Conservation (phyloP, 1,140 invertebrate genomes). For the Ostrea edulis region DNA sequence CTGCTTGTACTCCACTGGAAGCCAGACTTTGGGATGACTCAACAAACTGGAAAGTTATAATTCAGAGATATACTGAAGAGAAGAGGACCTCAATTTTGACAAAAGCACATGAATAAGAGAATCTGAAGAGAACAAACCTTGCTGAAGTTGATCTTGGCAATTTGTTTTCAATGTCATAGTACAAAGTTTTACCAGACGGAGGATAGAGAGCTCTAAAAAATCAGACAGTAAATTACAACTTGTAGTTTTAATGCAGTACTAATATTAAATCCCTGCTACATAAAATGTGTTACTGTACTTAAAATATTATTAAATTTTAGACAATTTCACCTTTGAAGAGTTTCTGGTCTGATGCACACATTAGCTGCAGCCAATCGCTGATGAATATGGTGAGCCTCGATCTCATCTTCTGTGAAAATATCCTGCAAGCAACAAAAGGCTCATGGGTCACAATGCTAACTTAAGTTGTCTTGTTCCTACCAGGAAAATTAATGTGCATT, state of each 20-base stretch:
- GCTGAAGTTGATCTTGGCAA: slow-evolving; percentile 60
- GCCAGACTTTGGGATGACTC: slow-evolving; percentile 70
- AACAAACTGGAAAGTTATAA: slow-evolving; percentile 61
- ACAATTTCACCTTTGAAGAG: slow-evolving; percentile 62
- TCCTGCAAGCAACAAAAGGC: slow-evolving; percentile 45
- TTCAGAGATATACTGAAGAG: neutral
- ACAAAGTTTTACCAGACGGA: slow-evolving; percentile 65
- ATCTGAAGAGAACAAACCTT: slow-evolving; percentile 54
- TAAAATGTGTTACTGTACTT: neutral
- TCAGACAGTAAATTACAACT: neutral
- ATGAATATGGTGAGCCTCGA: slow-evolving; percentile 62
- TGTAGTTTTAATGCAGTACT: neutral
- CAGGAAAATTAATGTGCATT: no score
- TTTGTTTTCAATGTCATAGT: slow-evolving; percentile 65
- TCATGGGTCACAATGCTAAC: neutral
- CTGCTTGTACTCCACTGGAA: slow-evolving; percentile 67
- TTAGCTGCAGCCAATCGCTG: slow-evolving; percentile 62
- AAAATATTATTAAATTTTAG: neutral
- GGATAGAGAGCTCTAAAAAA: slow-evolving; percentile 69
- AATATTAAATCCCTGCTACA: neutral
- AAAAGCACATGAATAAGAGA: neutral
- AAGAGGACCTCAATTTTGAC: neutral
- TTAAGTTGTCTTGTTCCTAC: no score
- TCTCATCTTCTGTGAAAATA: slow-evolving; percentile 62
- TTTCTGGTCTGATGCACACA: slow-evolving; percentile 62